Conservation (phyloP, 2,113 vertebrate species). For the Aspidoscelis tigris region DNA sequence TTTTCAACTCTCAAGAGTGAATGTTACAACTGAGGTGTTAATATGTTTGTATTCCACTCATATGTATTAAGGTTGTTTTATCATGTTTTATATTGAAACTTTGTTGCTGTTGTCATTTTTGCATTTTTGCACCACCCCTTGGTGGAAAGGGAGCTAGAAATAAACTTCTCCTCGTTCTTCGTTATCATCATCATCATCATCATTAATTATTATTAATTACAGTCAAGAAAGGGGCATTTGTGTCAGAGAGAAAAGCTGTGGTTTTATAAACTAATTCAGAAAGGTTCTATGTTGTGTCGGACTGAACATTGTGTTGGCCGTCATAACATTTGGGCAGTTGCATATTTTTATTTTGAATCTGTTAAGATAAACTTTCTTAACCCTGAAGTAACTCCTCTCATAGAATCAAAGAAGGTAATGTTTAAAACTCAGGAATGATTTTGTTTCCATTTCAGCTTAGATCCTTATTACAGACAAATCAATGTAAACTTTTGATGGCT, state of each 20-base stretch:
- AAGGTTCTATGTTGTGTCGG: background rate
- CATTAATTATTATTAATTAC: no score
- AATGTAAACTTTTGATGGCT: constrained; percentile 59
- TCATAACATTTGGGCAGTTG: background rate
- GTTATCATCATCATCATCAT: no score
- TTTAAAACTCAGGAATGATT: constrained; percentile 2
- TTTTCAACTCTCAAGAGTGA: no score
- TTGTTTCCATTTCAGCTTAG: constrained; percentile 52
- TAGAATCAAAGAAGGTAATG: constrained; percentile 52
- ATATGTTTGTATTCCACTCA: no score
- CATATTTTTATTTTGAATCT: background rate
- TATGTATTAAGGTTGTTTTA: no score
- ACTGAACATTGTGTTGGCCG: background rate
- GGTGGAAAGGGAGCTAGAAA: no score
- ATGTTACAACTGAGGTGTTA: no score
- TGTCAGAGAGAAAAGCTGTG: background rate
- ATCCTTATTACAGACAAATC: constrained; percentile 59
- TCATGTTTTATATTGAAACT: no score
- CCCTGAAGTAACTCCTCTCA: constrained; percentile 12
- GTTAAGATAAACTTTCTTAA: background rate
- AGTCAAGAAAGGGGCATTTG: background rate
- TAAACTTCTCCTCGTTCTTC: no score
- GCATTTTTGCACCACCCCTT: no score
- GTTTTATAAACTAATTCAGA: background rate
- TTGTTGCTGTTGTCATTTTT: no score